Conservation (phyloP, 2,113 vertebrate species). For the Procavia capensis region DNA sequence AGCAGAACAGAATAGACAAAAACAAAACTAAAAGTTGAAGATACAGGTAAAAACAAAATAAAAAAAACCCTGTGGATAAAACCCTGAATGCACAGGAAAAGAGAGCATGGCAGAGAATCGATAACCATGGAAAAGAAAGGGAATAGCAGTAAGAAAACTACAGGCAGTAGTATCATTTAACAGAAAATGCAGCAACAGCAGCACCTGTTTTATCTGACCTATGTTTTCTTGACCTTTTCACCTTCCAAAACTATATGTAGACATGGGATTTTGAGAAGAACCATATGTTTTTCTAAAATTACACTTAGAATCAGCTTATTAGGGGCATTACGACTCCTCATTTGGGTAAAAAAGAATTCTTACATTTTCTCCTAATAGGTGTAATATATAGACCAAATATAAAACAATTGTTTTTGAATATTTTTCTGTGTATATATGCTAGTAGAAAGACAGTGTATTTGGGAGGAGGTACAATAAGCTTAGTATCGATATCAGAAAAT, state of each 20-base stretch:
- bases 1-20: conserved; percentile 15
- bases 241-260: conserved; percentile 60
- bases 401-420: not conserved
- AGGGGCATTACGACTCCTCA: conserved; percentile 42
- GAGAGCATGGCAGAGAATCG: not conserved
- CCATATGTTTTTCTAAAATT: conserved; percentile 58
- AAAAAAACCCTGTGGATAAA: not conserved
- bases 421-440: not conserved
- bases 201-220: conserved; percentile 19
- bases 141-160: not conserved
- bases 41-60: too few relatives aligned
- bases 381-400: not conserved
- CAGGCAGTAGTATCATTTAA: not conserved
- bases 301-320: conserved; percentile 50
- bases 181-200: not conserved
- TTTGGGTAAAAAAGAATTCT: conserved; percentile 51
- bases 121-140: not conserved
- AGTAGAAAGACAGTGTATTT: conserved; percentile 22
- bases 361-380: conserved; percentile 9
- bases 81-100: not conserved
- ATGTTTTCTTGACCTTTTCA: conserved; percentile 53
- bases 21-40: conserved; percentile 13
- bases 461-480: not conserved
- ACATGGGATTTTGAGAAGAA: conserved; percentile 49
- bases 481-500: conserved; percentile 47